Percentiles rank a stretch among this genome's conserved stretches.
Conservation (phyloP, 2,113 vertebrate genomes). For the Hemichromis elongatus region DNA sequence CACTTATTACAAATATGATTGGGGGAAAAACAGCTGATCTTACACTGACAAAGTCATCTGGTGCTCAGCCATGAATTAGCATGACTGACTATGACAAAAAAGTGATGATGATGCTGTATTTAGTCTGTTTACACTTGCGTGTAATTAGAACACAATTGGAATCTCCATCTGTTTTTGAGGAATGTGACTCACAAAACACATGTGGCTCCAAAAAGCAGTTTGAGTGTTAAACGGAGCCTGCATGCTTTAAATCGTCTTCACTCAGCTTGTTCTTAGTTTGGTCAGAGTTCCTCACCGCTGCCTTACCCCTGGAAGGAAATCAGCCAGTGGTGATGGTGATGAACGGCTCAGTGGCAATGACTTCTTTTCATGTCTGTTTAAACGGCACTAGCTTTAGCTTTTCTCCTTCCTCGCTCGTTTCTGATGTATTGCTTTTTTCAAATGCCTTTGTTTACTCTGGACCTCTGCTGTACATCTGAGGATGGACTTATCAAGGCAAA, state of each 20-base stretch:
- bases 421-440: slow-evolving; percentile 42
- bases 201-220: slow-evolving; percentile 2
- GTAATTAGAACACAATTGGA: background rate
- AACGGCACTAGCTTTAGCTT: background rate
- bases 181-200: background rate
- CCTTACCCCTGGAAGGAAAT: slow-evolving; percentile 57
- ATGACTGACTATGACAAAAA: background rate
- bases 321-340: background rate
- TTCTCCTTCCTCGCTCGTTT: background rate
- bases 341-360: slow-evolving; percentile 21
- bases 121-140: slow-evolving; percentile 1
- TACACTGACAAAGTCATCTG: background rate
- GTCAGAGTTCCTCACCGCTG: slow-evolving; percentile 27
- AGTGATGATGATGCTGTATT: slow-evolving; percentile 2
- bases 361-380: slow-evolving; percentile 38
- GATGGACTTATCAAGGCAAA: slow-evolving; percentile 34
- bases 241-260: slow-evolving; percentile 8
- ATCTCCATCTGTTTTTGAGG: background rate
- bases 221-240: background rate
- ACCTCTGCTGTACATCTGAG: background rate
- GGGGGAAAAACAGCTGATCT: background rate
- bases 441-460: slow-evolving; percentile 33
- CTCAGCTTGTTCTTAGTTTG: slow-evolving; percentile 52
- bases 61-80: background rate
- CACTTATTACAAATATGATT: background rate